Evolutionary conservation across 1,140 invertebrate species (phyloP).

Genomic region (Zophobas atratus): DNA sequence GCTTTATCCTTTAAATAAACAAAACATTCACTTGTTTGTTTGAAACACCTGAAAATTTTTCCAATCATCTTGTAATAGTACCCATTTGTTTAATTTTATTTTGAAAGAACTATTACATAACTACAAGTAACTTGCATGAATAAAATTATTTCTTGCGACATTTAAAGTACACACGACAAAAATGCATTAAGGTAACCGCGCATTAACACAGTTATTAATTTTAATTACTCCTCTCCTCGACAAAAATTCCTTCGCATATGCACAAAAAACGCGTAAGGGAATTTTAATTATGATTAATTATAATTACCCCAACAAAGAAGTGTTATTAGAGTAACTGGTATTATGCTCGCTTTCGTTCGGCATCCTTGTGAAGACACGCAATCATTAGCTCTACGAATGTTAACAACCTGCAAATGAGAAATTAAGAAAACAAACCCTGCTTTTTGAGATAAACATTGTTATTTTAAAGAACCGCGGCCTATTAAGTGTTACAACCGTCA

Average conservation of each 20-base stretch:
- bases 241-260: constrained; percentile 19
- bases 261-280: neutral
- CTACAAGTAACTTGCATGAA: neutral
- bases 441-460: too few species aligned
- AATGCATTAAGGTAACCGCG: constrained; percentile 25
- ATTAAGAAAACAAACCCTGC: too few species aligned
- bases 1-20: neutral
- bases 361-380: neutral
- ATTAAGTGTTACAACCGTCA: too few species aligned
- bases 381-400: neutral
- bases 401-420: neutral
- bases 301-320: neutral
- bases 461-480: too few species aligned
- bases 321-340: neutral
- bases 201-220: constrained; percentile 36
- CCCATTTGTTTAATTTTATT: constrained; percentile 17
- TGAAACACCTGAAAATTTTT: neutral
- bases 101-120: constrained; percentile 3
- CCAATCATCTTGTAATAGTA: neutral
- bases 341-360: neutral
- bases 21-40: neutral
- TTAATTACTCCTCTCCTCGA: constrained; percentile 21
- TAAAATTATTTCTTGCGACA: constrained; percentile 29
- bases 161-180: constrained; percentile 20
- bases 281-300: constrained; percentile 18